These are phyloP conservation scores for Huso huso DNA, from an alignment of 2,797 vertebrate genomes.

Conservation along the genomic window DNA sequence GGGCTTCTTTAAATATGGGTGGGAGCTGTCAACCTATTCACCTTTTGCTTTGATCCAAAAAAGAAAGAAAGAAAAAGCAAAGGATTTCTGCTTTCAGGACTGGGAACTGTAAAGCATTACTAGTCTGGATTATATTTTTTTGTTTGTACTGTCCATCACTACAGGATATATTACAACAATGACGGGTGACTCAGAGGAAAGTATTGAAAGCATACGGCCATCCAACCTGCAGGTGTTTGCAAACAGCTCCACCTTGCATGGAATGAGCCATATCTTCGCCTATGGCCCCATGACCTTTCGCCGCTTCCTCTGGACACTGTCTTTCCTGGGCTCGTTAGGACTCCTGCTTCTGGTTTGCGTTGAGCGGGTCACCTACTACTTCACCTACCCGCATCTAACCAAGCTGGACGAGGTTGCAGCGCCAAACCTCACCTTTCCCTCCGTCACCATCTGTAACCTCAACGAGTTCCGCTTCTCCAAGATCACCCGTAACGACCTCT, in stretches of 20 bases:
- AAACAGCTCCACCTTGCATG: constrained; percentile 75
- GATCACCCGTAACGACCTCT: constrained; percentile 78
- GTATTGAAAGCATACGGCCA: constrained; percentile 64
- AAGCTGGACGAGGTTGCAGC: constrained; percentile 72
- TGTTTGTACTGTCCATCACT: constrained; percentile 51
- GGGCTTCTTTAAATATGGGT: constrained; percentile 47
- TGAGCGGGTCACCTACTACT: constrained; percentile 76
- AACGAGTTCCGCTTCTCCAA: constrained; percentile 82
- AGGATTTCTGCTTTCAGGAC: constrained; percentile 22
- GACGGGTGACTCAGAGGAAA: constrained; percentile 72
- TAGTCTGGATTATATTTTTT: constrained; percentile 39
- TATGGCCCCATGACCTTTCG: constrained; percentile 78
- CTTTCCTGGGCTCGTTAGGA: constrained; percentile 69
- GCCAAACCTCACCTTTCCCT: constrained; percentile 75
- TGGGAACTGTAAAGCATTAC: constrained; percentile 39
- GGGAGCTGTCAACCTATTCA: constrained; percentile 51
- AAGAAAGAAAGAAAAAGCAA: constrained; percentile 35
- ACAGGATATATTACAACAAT: constrained; percentile 50
- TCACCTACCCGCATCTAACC: constrained; percentile 72
- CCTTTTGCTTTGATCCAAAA: constrained; percentile 54
- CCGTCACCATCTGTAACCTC: constrained; percentile 81
- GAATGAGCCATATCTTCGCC: constrained; percentile 80
- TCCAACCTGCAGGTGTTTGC: constrained; percentile 80
- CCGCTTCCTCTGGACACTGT: constrained; percentile 71
- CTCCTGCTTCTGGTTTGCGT: constrained; percentile 72